Evolutionary conservation across 2,113 vertebrate species (phyloP).

Genomic region (Eidolon helvum): DNA sequence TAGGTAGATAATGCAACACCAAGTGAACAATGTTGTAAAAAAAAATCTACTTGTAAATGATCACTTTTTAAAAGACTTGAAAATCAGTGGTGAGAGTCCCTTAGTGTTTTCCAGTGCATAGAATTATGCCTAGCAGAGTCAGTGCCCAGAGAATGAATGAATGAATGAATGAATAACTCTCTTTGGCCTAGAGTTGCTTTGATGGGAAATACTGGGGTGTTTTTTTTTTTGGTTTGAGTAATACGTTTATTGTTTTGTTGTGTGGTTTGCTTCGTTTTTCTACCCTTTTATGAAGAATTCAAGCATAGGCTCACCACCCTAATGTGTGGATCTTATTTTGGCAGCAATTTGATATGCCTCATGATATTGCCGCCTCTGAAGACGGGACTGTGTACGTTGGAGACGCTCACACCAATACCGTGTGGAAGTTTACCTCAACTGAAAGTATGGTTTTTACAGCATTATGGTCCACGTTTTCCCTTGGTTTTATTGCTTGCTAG

Average conservation of each 20-base stretch:
- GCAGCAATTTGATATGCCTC: slow-evolving; percentile 95
- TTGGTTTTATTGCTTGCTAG: not conserved
- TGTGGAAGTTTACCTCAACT: slow-evolving; percentile 90
- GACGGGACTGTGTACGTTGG: slow-evolving; percentile 90
- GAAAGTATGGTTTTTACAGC: slow-evolving; percentile 87
- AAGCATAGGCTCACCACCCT: not conserved
- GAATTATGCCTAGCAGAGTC: not conserved
- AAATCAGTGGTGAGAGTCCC: not conserved
- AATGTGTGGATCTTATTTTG: slow-evolving; percentile 29
- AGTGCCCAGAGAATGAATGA: not conserved
- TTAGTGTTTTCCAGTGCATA: not conserved
- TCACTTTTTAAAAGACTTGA: not conserved
- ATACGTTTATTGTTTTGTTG: not conserved
- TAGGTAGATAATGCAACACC: not conserved
- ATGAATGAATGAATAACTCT: no score
- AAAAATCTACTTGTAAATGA: not conserved
- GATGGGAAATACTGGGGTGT: not conserved
- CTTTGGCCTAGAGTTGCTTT: not conserved
- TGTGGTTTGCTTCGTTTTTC: not conserved
- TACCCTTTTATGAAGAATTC: no score
- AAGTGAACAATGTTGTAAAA: not conserved
- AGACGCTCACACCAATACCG: slow-evolving; percentile 85
- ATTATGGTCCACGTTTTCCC: not conserved
- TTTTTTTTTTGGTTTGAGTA: not conserved
- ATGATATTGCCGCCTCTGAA: slow-evolving; percentile 89